Conservation (phyloP, 2,797 vertebrate genomes). For the Microctenopoma stevenorrisi region DNA sequence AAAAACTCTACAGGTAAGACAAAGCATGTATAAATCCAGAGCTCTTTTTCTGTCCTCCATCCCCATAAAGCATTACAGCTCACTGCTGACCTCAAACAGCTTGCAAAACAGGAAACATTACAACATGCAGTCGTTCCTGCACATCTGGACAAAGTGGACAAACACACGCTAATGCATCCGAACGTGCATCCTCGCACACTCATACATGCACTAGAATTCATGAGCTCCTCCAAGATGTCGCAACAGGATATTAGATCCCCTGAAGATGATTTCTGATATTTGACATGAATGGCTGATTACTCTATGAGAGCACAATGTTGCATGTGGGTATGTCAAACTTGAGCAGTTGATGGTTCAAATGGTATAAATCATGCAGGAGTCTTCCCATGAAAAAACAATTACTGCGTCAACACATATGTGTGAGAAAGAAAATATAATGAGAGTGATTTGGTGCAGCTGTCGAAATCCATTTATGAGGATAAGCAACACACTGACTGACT, state of each 20-base stretch:
- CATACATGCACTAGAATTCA: constrained; percentile 1
- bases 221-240: constrained; percentile 46
- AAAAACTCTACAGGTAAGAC: neutral
- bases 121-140: constrained; percentile 71
- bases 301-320: constrained; percentile 17
- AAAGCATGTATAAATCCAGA: neutral
- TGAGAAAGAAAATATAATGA: constrained; percentile 1
- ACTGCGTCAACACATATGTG: constrained; percentile 5
- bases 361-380: constrained; percentile 15
- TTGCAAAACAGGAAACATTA: constrained; percentile 81
- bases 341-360: constrained; percentile 32
- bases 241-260: constrained; percentile 69
- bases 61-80: constrained; percentile 30
- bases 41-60: neutral
- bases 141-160: constrained; percentile 73
- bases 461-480: constrained; percentile 35
- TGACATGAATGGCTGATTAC: constrained; percentile 51
- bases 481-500: constrained; percentile 3
- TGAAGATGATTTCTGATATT: constrained; percentile 50
- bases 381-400: constrained; percentile 24
- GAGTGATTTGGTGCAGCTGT: constrained; percentile 18
- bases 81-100: constrained; percentile 58
- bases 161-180: constrained; percentile 53
- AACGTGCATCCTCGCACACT: constrained; percentile 35
- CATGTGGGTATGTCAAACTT: constrained; percentile 20